Evolutionary conservation across 2,888 invertebrate species (phyloP).

Genomic region (Nowickia ferox): DNA sequence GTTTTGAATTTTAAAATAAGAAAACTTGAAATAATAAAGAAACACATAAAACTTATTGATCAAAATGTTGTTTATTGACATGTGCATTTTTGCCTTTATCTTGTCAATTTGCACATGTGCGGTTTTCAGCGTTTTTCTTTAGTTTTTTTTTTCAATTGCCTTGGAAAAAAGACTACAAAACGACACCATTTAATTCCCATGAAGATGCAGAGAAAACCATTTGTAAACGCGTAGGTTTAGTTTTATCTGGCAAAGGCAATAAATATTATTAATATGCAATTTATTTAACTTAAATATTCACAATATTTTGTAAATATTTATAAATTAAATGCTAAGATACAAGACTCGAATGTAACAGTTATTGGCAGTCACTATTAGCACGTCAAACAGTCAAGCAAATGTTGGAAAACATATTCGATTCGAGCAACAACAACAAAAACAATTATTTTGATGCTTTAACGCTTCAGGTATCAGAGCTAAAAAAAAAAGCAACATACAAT

Average conservation of each 20-base stretch:
- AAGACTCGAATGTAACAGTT: background rate
- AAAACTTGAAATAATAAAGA: background rate
- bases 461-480: background rate
- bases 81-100: constrained; percentile 68
- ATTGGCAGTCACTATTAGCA: constrained; percentile 1
- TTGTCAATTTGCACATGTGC: constrained; percentile 72
- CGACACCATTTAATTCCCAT: constrained; percentile 64
- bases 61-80: constrained; percentile 70
- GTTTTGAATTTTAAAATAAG: constrained; percentile 57
- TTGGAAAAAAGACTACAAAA: constrained; percentile 13
- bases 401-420: background rate
- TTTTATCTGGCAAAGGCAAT: constrained; percentile 58
- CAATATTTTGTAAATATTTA: constrained; percentile 69
- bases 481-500: background rate
- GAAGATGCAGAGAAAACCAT: constrained; percentile 59
- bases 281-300: constrained; percentile 71
- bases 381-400: constrained; percentile 12
- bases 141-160: background rate
- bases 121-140: constrained; percentile 51
- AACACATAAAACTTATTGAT: constrained; percentile 61
- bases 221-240: constrained; percentile 66
- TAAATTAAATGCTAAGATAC: constrained; percentile 53
- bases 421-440: background rate
- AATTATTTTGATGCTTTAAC: constrained; percentile 6
- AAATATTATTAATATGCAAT: constrained; percentile 71